phyloP scores from a whole-genome alignment of 64 coral and sea anemone species.

The Dendronephthya gigantea region DNA sequence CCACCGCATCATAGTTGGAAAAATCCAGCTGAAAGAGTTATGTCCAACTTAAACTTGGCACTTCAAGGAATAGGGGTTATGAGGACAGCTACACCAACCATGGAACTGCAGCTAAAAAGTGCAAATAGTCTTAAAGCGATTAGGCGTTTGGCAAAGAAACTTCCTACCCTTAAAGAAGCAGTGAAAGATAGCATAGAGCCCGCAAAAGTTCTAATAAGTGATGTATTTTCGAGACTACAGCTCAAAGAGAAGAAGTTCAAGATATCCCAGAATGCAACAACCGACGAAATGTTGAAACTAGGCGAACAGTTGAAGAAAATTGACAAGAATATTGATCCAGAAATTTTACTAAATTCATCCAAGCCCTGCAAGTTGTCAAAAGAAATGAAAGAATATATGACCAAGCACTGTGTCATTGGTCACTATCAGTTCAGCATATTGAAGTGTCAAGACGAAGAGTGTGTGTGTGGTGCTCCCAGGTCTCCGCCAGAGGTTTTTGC shows the following conservation, averaged over 20 bases:
- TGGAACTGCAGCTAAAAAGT: slow-evolving; percentile 26
- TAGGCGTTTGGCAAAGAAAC: slow-evolving; percentile 29
- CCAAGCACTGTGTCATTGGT: slow-evolving; percentile 25
- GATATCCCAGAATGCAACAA: slow-evolving; percentile 46
- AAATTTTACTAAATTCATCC: no score
- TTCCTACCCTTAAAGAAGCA: slow-evolving; percentile 37
- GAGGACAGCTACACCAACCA: slow-evolving; percentile 14
- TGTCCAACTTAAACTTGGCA: slow-evolving; percentile 53
- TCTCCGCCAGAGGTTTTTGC: slow-evolving; percentile 33
- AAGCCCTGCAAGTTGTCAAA: slow-evolving; percentile 29
- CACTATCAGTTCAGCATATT: slow-evolving; percentile 36
- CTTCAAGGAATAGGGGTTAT: slow-evolving; percentile 42
- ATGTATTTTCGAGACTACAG: no score
- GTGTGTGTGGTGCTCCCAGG: slow-evolving; percentile 41
- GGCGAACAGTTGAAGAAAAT: slow-evolving; percentile 35
- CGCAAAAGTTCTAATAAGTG: slow-evolving; percentile 22
- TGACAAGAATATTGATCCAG: slow-evolving; percentile 22
- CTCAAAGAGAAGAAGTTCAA: slow-evolving; percentile 45
- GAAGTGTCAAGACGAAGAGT: slow-evolving; percentile 31
- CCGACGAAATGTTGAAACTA: slow-evolving; percentile 25
- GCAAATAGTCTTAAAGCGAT: slow-evolving; percentile 37
- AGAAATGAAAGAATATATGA: slow-evolving; percentile 44
- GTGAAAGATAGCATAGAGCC: slow-evolving; percentile 34
- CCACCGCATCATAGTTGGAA: slow-evolving; percentile 45
- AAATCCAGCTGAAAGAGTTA: slow-evolving; percentile 28